Percentiles rank a stretch among this genome's conserved stretches.
Conservation (phyloP, 1,140 invertebrate genomes). For the Drosophila serrata region DNA sequence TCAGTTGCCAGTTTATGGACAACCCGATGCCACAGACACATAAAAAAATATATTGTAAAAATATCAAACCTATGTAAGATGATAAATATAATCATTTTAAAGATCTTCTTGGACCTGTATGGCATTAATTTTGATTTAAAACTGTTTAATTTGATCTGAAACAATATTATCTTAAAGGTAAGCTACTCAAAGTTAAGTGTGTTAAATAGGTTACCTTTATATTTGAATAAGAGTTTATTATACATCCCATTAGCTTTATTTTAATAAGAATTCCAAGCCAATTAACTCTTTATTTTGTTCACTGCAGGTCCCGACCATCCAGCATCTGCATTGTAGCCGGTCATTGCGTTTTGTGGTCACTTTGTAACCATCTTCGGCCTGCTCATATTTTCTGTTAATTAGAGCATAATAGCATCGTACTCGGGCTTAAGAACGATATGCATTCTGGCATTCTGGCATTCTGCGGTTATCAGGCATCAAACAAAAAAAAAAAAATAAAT, state of each 20-base stretch:
- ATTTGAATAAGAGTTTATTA: not conserved
- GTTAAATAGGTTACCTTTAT: too few relatives aligned
- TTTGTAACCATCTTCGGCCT: conserved; percentile 27
- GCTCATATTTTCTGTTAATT: conserved; percentile 65
- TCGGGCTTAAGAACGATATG: conserved; percentile 10
- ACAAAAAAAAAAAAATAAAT: conserved; percentile 30
- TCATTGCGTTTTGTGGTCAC: conserved; percentile 60
- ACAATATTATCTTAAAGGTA: not conserved
- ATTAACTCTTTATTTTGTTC: not conserved
- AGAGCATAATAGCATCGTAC: conserved; percentile 60
- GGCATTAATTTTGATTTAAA: not conserved
- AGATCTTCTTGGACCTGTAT: too few relatives aligned
- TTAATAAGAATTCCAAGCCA: not conserved
- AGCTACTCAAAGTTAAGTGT: too few relatives aligned
- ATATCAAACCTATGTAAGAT: not conserved
- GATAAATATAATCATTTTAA: not conserved
- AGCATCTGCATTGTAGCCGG: conserved; percentile 57
- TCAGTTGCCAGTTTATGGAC: conserved; percentile 33
- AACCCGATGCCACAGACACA: conserved; percentile 7
- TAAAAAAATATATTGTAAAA: not conserved
- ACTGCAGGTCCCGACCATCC: conserved; percentile 19
- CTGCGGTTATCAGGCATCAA: conserved; percentile 48
- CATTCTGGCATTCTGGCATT: conserved; percentile 62
- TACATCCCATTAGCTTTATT: accelerated
- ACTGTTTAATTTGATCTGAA: not conserved